phyloP scores from a whole-genome alignment of 1,140 invertebrate genomes.

The Dendrolimus punctatus region DNA sequence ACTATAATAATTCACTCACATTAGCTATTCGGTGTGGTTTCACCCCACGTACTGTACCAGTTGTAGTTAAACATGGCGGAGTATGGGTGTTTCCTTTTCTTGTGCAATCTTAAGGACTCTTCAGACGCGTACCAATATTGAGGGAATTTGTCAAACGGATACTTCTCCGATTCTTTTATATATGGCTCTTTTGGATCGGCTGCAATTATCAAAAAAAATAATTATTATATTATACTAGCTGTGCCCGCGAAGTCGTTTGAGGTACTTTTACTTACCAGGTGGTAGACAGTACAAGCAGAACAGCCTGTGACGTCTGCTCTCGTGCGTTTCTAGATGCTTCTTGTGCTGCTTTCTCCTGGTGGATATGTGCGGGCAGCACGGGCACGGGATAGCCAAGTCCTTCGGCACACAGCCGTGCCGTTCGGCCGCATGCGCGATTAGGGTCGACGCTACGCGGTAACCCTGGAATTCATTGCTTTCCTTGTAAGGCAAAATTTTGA shows the following conservation, averaged over 20 bases:
- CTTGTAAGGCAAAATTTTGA: not conserved
- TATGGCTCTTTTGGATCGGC: conserved; percentile 38
- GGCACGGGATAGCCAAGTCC: conserved; percentile 42
- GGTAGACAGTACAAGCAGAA: conserved; percentile 56
- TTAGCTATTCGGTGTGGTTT: conserved; percentile 45
- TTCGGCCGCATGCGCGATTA: conserved; percentile 39
- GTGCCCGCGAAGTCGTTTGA: too few species aligned
- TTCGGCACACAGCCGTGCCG: conserved; percentile 40
- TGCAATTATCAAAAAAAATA: conserved; percentile 20
- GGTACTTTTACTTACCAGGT: conserved; percentile 24
- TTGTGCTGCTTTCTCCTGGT: conserved; percentile 51
- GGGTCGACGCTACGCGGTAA: conserved; percentile 50
- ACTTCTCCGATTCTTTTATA: conserved; percentile 44
- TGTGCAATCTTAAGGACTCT: conserved; percentile 50
- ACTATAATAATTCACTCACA: not conserved
- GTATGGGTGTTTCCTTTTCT: conserved; percentile 60
- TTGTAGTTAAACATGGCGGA: conserved; percentile 52
- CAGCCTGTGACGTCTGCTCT: conserved; percentile 36
- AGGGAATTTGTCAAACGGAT: conserved; percentile 50
- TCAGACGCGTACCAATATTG: conserved; percentile 62
- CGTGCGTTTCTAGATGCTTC: conserved; percentile 48
- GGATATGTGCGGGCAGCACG: conserved; percentile 56
- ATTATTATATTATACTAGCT: not conserved
- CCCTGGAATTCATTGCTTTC: conserved; percentile 25
- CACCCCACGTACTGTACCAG: conserved; percentile 49